Base-by-base conservation (phyloP, 2,888 invertebrate species). In the Sesamia inferens region DNA sequence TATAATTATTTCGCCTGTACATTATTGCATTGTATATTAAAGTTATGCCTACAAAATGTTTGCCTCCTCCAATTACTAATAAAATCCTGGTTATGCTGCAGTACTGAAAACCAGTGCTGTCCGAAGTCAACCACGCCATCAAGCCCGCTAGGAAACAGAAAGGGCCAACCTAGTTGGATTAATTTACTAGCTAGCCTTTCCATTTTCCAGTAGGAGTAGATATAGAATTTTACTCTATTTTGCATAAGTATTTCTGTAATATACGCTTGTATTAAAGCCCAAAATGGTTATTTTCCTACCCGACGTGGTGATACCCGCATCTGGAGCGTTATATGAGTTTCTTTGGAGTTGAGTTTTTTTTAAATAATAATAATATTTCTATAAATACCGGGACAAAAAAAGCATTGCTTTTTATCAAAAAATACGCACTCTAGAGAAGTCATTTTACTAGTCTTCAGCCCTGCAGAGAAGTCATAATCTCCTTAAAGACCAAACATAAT, bases 111-210 rank as follows among this genome's bases (percentile, higher is more conserved):
- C 71, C 58, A 74, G 16, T 54, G 57, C 57, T 39, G 59, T n/a
- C 39, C n/a, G 44, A 55, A 22, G 24, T 71, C 47, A 59, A 68
- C 71, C 66, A 71, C 68, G 19, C 31, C 42, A 24, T 48, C 19
- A 39, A 7, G 5, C 19, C 54, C 62, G 5, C 31, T 54, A 65
- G 24, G 24, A 70, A 59, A 61, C 54, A 31, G 48, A 67, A 67
- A 73, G 69, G 64, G 73, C 24, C 58, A 67, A 57, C 66, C 71
- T 76, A 82, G 24, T 47, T 64, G 19, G 44, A 14, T n/a, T 76
- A 48, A 68, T 77, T 85, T 82, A 68, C 77, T 84, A 73, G 47
- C 66, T 57, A 68, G 78, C 66, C 76, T 64, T 51, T 61, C 63
- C 24, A 31, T 16, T 61, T 54, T 44, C 24, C 14, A 70, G 42